Percentiles rank a stretch among this genome's conserved stretches.
phyloP scores from a whole-genome alignment of 2,888 invertebrate genomes.

The Nesidiocoris tenuis region DNA sequence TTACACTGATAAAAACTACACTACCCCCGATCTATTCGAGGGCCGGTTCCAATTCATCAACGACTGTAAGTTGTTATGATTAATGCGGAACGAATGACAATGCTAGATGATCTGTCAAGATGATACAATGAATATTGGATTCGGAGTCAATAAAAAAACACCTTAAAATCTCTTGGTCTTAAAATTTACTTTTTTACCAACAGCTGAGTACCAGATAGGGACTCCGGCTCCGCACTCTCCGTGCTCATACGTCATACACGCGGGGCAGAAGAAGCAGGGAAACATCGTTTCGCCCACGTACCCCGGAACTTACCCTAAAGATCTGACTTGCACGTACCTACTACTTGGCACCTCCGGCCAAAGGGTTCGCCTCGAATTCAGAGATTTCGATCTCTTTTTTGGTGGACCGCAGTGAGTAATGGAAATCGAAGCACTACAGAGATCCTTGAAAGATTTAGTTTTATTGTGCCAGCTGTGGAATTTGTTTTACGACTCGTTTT shows the following conservation, averaged over 20 bases:
- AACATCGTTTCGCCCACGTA: constrained; percentile 94
- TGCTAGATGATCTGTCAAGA: no score
- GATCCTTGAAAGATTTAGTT: no score
- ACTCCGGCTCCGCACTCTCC: constrained; percentile 80
- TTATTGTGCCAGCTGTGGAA: no score
- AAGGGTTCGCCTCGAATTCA: constrained; percentile 90
- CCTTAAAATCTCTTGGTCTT: no score
- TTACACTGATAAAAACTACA: constrained; percentile 86
- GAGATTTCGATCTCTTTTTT: constrained; percentile 97
- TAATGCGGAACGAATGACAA: no score
- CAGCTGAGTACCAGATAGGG: constrained; percentile 91
- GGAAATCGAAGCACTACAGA: no score
- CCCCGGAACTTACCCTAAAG: constrained; percentile 98
- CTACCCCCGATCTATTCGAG: constrained; percentile 77
- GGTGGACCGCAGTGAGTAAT: constrained; percentile 94
- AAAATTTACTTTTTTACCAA: neutral
- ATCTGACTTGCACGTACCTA: constrained; percentile 87
- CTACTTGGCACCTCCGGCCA: constrained; percentile 88
- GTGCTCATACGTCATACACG: constrained; percentile 85
- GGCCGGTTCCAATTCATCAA: constrained; percentile 91
- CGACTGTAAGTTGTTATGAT: constrained; percentile 79
- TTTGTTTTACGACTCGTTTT: no score
- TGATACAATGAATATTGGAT: no score
- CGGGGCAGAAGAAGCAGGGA: constrained; percentile 71
- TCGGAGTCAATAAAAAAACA: no score